Conservation (phyloP, 2,888 invertebrate species). For the Polydrusus pterygomalis region DNA sequence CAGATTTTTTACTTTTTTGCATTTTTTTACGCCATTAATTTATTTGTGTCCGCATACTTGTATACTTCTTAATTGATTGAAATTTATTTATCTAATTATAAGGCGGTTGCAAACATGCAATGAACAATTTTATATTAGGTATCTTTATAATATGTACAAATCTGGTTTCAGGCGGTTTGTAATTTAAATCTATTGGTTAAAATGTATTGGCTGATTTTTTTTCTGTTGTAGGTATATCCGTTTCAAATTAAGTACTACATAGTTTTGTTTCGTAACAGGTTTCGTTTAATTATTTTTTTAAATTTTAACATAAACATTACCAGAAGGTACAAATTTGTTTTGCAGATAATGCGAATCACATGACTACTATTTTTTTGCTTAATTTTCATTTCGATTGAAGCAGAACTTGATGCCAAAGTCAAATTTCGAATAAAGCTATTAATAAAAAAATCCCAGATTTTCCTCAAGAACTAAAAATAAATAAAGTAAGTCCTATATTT, state of each 20-base stretch:
- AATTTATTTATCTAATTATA: constrained; percentile 14
- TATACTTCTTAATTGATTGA: constrained; percentile 4
- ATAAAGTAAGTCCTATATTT: too few relatives aligned
- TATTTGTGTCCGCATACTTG: constrained; percentile 27
- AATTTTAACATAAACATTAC: too few relatives aligned
- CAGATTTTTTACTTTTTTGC: constrained; percentile 5
- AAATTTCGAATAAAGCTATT: too few relatives aligned
- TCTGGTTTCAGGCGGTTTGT: constrained; percentile 9
- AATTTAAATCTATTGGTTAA: neutral
- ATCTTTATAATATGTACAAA: neutral
- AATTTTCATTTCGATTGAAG: too few relatives aligned
- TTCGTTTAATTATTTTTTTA: too few relatives aligned
- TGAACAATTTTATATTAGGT: neutral
- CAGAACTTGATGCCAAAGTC: too few relatives aligned
- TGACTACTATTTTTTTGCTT: too few relatives aligned
- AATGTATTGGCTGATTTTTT: neutral
- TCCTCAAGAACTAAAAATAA: too few relatives aligned
- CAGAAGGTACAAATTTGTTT: too few relatives aligned
- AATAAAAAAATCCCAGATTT: too few relatives aligned
- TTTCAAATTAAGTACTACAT: neutral
- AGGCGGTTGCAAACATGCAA: neutral
- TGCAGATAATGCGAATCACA: too few relatives aligned
- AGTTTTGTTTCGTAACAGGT: neutral
- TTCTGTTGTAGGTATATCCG: neutral
- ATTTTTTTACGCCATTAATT: neutral